Conservation (phyloP, 2,888 invertebrate genomes). For the Drosophila peninsularis region DNA sequence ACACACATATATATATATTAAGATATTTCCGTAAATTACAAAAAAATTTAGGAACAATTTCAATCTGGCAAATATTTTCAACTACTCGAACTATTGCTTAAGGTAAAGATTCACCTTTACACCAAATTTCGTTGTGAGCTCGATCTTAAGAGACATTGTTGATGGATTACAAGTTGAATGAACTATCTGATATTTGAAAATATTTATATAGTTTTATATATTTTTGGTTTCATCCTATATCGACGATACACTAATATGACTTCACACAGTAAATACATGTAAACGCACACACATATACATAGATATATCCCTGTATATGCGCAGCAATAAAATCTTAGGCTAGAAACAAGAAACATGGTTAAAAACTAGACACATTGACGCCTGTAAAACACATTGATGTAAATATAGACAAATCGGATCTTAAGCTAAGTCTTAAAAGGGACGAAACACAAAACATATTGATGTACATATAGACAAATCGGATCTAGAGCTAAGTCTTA, state of each 20-base stretch:
- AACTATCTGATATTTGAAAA: too few species aligned
- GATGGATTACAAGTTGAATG: neutral
- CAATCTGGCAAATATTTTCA: neutral
- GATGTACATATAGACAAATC: conserved; percentile 4
- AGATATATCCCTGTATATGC: neutral
- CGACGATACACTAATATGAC: conserved; percentile 20
- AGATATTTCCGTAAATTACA: neutral
- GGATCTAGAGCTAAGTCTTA: conserved; percentile 11
- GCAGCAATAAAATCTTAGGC: conserved; percentile 25
- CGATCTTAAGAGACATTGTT: neutral
- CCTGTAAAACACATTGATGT: neutral
- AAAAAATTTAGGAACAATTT: neutral
- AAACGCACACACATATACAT: neutral
- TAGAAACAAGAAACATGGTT: conserved; percentile 54
- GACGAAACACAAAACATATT: neutral
- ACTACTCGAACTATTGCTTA: neutral
- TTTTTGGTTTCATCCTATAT: conserved; percentile 44
- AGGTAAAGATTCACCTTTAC: neutral
- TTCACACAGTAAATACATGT: conserved; percentile 13
- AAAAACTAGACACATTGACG: conserved; percentile 23
- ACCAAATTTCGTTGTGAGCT: neutral
- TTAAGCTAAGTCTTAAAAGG: conserved; percentile 12
- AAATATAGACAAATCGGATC: neutral
- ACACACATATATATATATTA: neutral
- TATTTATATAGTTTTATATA: conserved; percentile 19